These are phyloP conservation scores for Chloropsis hardwickii DNA, from an alignment of 2,113 vertebrate genomes.

Conservation along the genomic window DNA sequence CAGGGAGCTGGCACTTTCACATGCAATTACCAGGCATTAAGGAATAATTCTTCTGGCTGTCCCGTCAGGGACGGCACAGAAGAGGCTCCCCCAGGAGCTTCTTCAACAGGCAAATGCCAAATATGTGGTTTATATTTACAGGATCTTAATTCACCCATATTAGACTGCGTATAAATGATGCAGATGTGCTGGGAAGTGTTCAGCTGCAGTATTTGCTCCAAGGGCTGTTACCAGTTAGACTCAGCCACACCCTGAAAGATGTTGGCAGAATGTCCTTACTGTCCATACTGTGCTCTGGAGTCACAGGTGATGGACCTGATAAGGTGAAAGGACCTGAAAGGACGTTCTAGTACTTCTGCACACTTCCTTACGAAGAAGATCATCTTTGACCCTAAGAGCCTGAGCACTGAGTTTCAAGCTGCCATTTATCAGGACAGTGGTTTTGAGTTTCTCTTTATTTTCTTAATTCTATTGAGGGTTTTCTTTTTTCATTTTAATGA, in stretches of 20 bases:
- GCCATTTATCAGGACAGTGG: background rate
- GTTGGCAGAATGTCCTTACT: background rate
- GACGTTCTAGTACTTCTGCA: background rate
- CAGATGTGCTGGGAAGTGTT: background rate
- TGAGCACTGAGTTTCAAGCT: background rate
- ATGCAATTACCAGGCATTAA: background rate
- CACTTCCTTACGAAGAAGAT: background rate
- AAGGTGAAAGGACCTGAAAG: background rate
- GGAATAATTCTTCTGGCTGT: background rate
- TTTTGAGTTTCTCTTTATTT: background rate
- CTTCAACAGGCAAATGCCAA: background rate
- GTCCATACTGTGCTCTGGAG: background rate
- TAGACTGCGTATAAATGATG: background rate
- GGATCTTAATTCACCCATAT: background rate
- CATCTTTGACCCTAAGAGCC: background rate
- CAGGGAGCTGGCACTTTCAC: background rate
- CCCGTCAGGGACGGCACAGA: background rate
- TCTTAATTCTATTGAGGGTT: background rate
- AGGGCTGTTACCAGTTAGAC: background rate
- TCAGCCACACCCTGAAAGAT: background rate
- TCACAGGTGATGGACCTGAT: background rate
- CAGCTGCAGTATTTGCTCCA: background rate
- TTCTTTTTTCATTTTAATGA: background rate
- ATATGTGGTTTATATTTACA: background rate
- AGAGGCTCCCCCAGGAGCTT: background rate